phyloP scores from a whole-genome alignment of 1,140 invertebrate genomes.

The Bombus difficillimus region DNA sequence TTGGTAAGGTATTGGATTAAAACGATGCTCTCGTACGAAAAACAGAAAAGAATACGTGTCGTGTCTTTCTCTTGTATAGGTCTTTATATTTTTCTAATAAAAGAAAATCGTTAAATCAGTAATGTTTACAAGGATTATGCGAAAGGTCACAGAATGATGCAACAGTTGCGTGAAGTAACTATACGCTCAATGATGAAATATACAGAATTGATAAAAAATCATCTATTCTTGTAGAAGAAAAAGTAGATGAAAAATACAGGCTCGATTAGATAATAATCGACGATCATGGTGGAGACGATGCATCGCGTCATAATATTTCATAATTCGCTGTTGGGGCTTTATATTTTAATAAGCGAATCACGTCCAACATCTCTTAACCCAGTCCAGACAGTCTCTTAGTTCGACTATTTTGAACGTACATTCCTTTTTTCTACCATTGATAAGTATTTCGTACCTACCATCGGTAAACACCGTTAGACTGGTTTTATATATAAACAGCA shows the following conservation, averaged over 20 bases:
- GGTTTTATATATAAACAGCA: neutral
- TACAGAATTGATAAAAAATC: neutral
- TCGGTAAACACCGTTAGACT: neutral
- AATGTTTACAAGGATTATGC: neutral
- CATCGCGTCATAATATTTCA: neutral
- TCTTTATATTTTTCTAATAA: neutral
- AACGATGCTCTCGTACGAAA: neutral
- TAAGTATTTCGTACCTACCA: neutral
- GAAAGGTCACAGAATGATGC: slow-evolving; percentile 14
- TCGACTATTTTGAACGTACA: neutral
- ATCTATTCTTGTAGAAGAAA: neutral
- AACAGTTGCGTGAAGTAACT: slow-evolving; percentile 1
- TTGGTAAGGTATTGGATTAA: neutral
- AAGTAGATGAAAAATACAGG: neutral
- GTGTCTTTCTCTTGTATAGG: neutral
- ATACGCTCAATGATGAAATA: neutral
- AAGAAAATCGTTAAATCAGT: neutral
- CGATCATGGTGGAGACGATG: neutral
- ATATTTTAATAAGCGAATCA: neutral
- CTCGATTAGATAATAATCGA: neutral
- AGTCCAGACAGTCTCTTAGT: neutral
- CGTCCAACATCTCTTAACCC: neutral
- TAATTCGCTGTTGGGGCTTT: neutral
- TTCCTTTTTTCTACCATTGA: neutral
- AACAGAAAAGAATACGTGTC: neutral